Percentiles rank a stretch among this genome's conserved stretches.
phyloP scores from a whole-genome alignment of 2,113 vertebrate genomes.

The Ptychochromis oligacanthus region DNA sequence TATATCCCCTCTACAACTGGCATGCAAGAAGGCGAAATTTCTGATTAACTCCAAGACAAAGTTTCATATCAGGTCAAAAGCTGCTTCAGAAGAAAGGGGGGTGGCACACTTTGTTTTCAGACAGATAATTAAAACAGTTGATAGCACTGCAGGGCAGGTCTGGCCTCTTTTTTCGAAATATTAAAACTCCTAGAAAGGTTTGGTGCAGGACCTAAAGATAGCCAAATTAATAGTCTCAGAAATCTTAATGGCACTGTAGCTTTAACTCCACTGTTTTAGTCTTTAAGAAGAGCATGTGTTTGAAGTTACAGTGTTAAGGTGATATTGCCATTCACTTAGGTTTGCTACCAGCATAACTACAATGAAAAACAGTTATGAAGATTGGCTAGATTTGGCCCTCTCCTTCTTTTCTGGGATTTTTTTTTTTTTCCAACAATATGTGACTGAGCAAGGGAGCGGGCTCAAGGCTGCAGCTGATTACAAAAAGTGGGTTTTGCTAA shows the following conservation, averaged over 20 bases:
- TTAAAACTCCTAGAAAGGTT: background rate
- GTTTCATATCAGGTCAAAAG: slow-evolving; percentile 73
- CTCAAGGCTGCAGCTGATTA: background rate
- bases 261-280: background rate
- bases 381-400: background rate
- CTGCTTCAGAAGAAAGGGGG: slow-evolving; percentile 38
- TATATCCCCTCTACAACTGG: slow-evolving; percentile 69
- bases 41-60: slow-evolving; percentile 75
- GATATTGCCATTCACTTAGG: background rate
- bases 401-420: background rate
- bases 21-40: slow-evolving; percentile 67
- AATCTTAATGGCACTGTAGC: background rate
- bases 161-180: slow-evolving; percentile 1
- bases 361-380: too few relatives aligned
- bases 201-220: background rate
- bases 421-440: background rate
- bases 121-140: slow-evolving; percentile 20
- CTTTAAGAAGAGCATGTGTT: background rate
- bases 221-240: background rate
- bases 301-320: background rate
- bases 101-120: slow-evolving; percentile 37
- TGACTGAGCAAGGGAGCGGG: background rate
- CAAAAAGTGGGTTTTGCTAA: background rate
- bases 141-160: slow-evolving; percentile 14
- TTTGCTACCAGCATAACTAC: too few relatives aligned